Evolutionary conservation across 2,888 invertebrate species (phyloP).

Genomic region (Coecobrya sp.): DNA sequence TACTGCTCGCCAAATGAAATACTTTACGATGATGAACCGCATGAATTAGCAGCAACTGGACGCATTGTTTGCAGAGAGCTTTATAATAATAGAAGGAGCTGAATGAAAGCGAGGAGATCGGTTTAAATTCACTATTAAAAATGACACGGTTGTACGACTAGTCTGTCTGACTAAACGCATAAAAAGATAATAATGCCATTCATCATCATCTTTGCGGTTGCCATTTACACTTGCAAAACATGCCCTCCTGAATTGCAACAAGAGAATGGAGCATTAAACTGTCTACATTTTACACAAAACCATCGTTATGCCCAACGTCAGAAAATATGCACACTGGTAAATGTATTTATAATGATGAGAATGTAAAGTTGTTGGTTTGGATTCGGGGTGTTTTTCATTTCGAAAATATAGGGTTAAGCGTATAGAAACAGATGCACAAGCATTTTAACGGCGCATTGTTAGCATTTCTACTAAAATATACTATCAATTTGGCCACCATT

Average conservation of each 20-base stretch:
- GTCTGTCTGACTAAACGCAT: not conserved
- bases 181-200: constrained; percentile 56
- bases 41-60: not conserved
- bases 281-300: not conserved
- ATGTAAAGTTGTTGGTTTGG: not conserved
- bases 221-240: constrained; percentile 57
- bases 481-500: constrained; percentile 42
- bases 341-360: not conserved
- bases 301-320: not conserved
- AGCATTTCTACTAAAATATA: constrained; percentile 10
- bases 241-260: not conserved
- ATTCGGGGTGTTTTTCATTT: not conserved
- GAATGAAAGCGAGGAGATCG: not conserved
- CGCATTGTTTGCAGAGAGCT: not conserved
- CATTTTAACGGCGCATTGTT: constrained; percentile 49
- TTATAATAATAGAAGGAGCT: too few relatives aligned
- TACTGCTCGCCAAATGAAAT: not conserved
- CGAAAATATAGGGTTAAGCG: not conserved
- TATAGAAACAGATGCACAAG: constrained; percentile 19
- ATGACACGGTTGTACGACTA: constrained; percentile 10
- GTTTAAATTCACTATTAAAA: constrained; percentile 16
- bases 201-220: constrained; percentile 51
- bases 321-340: not conserved
- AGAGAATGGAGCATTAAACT: not conserved
- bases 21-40: not conserved